Evolutionary conservation across 2,113 vertebrate genomes (phyloP).

Genomic region (Eulemur rufifrons): DNA sequence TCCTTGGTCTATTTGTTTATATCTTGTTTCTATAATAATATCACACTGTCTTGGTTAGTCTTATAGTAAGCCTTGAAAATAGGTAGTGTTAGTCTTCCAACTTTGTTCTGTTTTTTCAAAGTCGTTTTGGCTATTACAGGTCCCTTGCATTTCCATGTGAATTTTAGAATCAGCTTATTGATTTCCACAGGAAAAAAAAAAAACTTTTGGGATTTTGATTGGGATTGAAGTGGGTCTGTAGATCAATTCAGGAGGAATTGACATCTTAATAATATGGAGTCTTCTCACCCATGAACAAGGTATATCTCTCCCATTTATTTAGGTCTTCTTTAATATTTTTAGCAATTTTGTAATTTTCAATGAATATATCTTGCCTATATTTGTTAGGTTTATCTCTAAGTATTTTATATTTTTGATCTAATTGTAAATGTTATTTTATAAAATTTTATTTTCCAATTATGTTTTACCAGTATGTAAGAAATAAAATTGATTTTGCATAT

Average conservation of each 20-base stretch:
- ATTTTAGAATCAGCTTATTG: background rate
- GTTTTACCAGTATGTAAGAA: background rate
- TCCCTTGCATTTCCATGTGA: background rate
- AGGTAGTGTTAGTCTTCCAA: background rate
- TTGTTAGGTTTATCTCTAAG: background rate
- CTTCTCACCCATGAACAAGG: background rate
- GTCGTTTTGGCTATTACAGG: background rate
- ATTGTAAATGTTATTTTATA: background rate
- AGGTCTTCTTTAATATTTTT: background rate
- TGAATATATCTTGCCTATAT: background rate
- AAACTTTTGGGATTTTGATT: background rate
- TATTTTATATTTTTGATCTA: background rate
- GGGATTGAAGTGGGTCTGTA: background rate
- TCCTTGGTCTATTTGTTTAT: background rate
- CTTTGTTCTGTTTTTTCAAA: background rate
- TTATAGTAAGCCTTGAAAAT: background rate
- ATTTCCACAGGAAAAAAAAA: background rate
- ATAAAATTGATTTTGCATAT: background rate
- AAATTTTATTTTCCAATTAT: background rate
- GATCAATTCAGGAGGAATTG: background rate
- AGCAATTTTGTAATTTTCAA: background rate
- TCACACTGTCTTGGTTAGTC: background rate
- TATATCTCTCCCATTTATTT: background rate
- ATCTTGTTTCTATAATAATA: background rate
- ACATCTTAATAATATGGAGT: background rate